These are phyloP conservation scores for Pituophis catenifer DNA, from an alignment of 2,113 vertebrate genomes.

Conservation along the genomic window DNA sequence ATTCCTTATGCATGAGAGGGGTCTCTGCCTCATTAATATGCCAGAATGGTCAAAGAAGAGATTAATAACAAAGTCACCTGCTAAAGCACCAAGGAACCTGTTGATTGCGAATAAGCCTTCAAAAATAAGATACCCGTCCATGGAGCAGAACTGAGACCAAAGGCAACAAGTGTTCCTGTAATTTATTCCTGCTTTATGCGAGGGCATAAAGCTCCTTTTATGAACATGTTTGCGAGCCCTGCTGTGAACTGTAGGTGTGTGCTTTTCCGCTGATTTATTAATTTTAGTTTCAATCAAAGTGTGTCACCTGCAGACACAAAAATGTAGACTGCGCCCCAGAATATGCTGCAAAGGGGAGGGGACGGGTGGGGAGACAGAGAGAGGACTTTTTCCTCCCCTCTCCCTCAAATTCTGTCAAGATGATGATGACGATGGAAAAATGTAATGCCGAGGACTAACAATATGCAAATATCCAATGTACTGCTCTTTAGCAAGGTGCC, in stretches of 20 bases:
- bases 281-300: constrained; percentile 86
- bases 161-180: constrained; percentile 83
- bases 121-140: constrained; percentile 80
- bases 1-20: constrained; percentile 67
- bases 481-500: constrained; percentile 42
- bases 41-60: constrained; percentile 75
- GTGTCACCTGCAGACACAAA: constrained; percentile 85
- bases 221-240: constrained; percentile 78
- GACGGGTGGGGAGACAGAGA: constrained; percentile 23
- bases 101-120: constrained; percentile 80
- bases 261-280: constrained; percentile 84
- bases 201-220: constrained; percentile 82
- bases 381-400: constrained; percentile 66
- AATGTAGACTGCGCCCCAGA: constrained; percentile 73
- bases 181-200: constrained; percentile 81
- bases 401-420: constrained; percentile 54
- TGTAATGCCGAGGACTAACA: not conserved
- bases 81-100: constrained; percentile 79
- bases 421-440: not conserved
- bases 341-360: constrained; percentile 62
- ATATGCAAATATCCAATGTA: not conserved
- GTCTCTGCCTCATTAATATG: constrained; percentile 76
- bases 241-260: constrained; percentile 84
- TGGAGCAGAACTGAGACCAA: constrained; percentile 78
- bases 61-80: constrained; percentile 83